Conservation (phyloP, 2,113 vertebrate genomes). For the Rhinoderma darwinii region DNA sequence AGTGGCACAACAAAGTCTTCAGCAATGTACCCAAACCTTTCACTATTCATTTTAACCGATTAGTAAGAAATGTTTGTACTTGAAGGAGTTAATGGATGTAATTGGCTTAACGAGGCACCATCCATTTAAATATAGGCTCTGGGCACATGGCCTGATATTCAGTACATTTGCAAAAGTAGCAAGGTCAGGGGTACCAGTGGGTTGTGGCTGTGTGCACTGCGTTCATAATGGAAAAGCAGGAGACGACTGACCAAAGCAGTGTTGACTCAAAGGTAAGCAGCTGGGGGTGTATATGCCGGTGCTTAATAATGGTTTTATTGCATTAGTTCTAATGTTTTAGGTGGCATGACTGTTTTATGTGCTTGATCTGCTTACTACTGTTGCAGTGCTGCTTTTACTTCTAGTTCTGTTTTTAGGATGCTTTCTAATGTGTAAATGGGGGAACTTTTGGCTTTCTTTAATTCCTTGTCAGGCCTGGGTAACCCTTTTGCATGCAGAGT, state of each 20-base stretch:
- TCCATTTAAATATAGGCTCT: not conserved
- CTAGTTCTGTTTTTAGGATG: not conserved
- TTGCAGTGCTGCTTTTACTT: not conserved
- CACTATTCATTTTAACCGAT: too few relatives aligned
- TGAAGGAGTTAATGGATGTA: slow-evolving; percentile 27
- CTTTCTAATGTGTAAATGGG: not conserved
- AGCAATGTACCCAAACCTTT: too few relatives aligned
- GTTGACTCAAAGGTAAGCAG: not conserved
- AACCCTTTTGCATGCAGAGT: too few relatives aligned
- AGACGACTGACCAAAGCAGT: not conserved
- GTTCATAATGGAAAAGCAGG: not conserved
- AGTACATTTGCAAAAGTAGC: not conserved
- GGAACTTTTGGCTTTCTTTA: too few relatives aligned
- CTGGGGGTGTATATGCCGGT: too few relatives aligned
- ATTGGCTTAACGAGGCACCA: not conserved
- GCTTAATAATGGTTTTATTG: not conserved
- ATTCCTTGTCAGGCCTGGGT: too few relatives aligned
- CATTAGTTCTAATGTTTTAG: not conserved
- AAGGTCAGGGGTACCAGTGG: too few relatives aligned
- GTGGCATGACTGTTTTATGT: not conserved
- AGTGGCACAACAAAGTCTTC: too few relatives aligned
- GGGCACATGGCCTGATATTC: not conserved
- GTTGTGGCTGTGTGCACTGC: not conserved
- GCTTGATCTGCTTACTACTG: not conserved
- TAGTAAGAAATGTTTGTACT: not conserved